Base-by-base conservation (phyloP, 2,888 invertebrate species). In the Conomelus anceps region DNA sequence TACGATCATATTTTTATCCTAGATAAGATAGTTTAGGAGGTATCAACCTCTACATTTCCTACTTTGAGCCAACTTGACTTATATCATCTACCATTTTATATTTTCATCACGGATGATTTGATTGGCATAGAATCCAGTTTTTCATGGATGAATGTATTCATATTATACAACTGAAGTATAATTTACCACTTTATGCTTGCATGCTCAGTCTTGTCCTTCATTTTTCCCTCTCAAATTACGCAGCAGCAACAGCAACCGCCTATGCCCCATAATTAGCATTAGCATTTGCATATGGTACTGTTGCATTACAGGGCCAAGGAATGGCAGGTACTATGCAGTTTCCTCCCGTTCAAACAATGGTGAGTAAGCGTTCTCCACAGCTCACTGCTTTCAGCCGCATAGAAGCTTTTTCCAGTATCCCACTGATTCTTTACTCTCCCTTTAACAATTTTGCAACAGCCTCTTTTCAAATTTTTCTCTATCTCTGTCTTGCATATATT, bases 321-420 rank as follows among this genome's bases (percentile, higher is more conserved):
- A 91, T 92, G 92, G 91, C 93, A 90, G 92, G 92, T 90, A 92
- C 93, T 23, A 92, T 93, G 88, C 92, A 93, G 91, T 93, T 92
- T 91, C 93, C 93, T 87, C 92, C 92, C 90, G 92, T 93, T 90
- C 92, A 92, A 89, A 93, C 92, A 26, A 92, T 93, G 93, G 93
- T 93, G 92, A 92, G 92, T 90, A 89, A 22, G 22, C 24, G 84
- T 87, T 23, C 87, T 23, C 63, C 22, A 22, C 11, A 22, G 24
- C 63, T 23, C 89, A 89, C 87, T 23, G 23, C 87, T 87, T 22
- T n/a, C 29, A 88, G 22, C n/a, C 22, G 22, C 22, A n/a, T 85
- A 23, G n/a, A 22, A 26, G 23, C 34, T 26, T 22, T 23, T 26
- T 26, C 20, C 63, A 63, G n/a, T 63, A n/a, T 63, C 63, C 63